Conservation (phyloP, 1,140 invertebrate species). For the Orchesella cincta region DNA sequence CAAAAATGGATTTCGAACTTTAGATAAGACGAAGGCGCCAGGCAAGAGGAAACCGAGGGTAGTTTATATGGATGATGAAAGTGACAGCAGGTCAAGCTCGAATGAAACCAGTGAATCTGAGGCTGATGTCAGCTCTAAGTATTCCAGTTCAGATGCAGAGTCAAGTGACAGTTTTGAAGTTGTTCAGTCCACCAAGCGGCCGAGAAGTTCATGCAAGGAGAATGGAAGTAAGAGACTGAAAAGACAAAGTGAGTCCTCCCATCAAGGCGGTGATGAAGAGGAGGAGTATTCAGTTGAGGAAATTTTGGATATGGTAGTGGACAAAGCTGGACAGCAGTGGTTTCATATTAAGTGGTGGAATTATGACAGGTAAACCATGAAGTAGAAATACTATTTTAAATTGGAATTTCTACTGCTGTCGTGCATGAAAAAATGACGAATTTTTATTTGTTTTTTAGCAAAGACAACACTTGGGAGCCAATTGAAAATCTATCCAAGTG, state of each 20-base stretch:
- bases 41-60: too few relatives aligned
- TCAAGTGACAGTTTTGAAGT: not conserved
- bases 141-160: not conserved
- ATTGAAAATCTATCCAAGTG: constrained; percentile 26
- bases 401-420: not conserved
- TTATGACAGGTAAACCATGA: not conserved
- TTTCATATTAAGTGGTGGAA: constrained; percentile 4
- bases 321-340: not conserved
- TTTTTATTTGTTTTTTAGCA: constrained; percentile 1
- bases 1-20: too few relatives aligned
- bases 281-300: constrained; percentile 2
- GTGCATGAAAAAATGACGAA: too few relatives aligned
- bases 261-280: too few relatives aligned
- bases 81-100: too few relatives aligned
- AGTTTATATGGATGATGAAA: too few relatives aligned
- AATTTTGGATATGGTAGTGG: not conserved
- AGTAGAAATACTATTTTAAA: not conserved
- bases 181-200: too few relatives aligned
- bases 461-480: constrained; percentile 33
- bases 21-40: too few relatives aligned
- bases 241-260: too few relatives aligned
- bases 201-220: too few relatives aligned
- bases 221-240: not conserved
- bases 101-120: not conserved
- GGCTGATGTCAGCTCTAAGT: not conserved